Evolutionary conservation across 1,140 invertebrate genomes (phyloP).

Genomic region (Drosophila varians): DNA sequence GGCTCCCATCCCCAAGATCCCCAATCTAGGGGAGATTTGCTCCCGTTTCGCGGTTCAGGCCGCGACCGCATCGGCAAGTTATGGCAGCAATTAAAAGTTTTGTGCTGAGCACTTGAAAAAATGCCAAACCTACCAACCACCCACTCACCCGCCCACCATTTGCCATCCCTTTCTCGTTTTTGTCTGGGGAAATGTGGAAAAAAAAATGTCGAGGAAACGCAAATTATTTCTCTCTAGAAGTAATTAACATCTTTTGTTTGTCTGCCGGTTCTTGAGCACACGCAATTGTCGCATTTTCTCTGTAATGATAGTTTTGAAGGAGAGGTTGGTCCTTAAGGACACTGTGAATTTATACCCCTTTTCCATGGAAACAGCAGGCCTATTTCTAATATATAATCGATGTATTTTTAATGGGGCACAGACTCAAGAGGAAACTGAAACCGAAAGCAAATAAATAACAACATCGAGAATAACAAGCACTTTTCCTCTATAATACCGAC

Average conservation of each 20-base stretch:
- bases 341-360: no score
- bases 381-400: not conserved
- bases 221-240: conserved; percentile 17
- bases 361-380: no score
- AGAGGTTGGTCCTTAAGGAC: no score
- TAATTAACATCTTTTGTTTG: conserved; percentile 47
- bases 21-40: conserved; percentile 20
- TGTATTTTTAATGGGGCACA: conserved; percentile 39
- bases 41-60: conserved; percentile 45
- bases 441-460: conserved; percentile 39
- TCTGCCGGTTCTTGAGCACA: conserved; percentile 4
- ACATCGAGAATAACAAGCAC: conserved; percentile 42
- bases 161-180: not conserved
- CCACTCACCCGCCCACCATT: conserved; percentile 3
- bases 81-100: conserved; percentile 75
- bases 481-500: conserved; percentile 22
- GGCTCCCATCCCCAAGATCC: conserved; percentile 1
- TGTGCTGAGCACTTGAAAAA: conserved; percentile 53
- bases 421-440: conserved; percentile 10
- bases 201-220: conserved; percentile 10
- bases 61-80: conserved; percentile 61
- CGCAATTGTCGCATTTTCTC: conserved; percentile 14
- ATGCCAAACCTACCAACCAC: conserved; percentile 24
- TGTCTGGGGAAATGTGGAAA: conserved; percentile 13
- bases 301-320: conserved; percentile 15